A percentile compares a stretch with the other conserved stretches of the same genome.
These are phyloP conservation scores for Drosophila lacteicornis DNA, from an alignment of 1,140 invertebrate species.

Conservation along the genomic window DNA sequence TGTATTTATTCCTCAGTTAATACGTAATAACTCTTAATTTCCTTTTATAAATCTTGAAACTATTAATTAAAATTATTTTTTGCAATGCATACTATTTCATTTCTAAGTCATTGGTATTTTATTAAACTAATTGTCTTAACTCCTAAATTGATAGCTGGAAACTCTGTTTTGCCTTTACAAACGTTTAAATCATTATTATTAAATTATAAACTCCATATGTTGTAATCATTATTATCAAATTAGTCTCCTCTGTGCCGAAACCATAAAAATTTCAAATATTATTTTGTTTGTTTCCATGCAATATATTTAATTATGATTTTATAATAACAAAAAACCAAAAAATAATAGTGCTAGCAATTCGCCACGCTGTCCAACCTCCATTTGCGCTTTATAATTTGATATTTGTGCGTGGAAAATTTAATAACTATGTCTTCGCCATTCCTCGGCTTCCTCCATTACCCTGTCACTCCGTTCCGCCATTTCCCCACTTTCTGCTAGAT, in stretches of 20 bases:
- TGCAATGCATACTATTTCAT: too few species aligned
- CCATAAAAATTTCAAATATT: not conserved
- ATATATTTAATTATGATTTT: slow-evolving; percentile 14
- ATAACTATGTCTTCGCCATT: slow-evolving; percentile 22
- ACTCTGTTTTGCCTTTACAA: not conserved
- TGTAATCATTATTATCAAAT: not conserved
- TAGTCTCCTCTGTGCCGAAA: slow-evolving; percentile 7
- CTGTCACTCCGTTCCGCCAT: slow-evolving; percentile 5
- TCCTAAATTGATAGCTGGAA: not conserved
- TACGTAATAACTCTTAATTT: not conserved
- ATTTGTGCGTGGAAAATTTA: slow-evolving; percentile 52
- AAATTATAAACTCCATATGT: not conserved
- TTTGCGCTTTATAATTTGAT: slow-evolving; percentile 37
- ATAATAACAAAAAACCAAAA: slow-evolving; percentile 2
- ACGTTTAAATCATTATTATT: not conserved
- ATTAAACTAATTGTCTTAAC: not conserved
- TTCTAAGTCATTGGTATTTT: not conserved
- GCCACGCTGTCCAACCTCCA: slow-evolving; percentile 33
- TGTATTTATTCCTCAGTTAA: not conserved
- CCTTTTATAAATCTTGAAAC: not conserved
- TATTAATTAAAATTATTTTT: not conserved
- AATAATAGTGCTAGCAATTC: slow-evolving; percentile 24
- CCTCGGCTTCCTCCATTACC: slow-evolving; percentile 2
- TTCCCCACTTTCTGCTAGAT: slow-evolving; percentile 22
- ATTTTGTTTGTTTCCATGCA: slow-evolving; percentile 1